Base-by-base conservation (phyloP, 1,140 invertebrate genomes). In the Glomeris maerens region DNA sequence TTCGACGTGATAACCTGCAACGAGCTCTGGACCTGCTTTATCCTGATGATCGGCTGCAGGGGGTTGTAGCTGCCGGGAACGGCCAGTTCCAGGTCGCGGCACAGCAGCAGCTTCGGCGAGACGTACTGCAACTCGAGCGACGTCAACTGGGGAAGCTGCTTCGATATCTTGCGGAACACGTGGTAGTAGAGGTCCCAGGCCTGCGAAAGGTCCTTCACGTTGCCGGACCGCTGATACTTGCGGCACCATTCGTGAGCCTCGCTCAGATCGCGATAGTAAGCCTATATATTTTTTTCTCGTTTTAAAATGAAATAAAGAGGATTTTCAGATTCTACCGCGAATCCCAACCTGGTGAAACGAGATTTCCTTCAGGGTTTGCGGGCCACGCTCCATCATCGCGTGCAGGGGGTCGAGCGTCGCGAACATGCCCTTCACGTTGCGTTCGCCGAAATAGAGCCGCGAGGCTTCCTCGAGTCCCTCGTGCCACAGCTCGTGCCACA, bases 401-500 rank as follows among this genome's bases (percentile, higher is more conserved):
- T 99, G 95, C 23, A 99, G 68, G 1, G 95, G 95, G 60, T 97
- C 89, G 39, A 99, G 68, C 0, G 87, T 89, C 48, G 85, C 81
- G 60, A 98, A 86, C 95, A 98, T 98, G 13, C 87, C 92, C 48
- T 84, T 81, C 0, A 94, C 79, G 61, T 96, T 92, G 45, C 81
- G 75, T 64, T 98, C 94, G 0, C 91, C 93, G 66, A 98, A 98
- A 64, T 96, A 98, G 3, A 97, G 73, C 52, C 87, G 70, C 13
- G 90, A 96, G 0, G 96, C 94, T 72, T 99, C 95, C 66, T 99
- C 96, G 5, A 99, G 65, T 0, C 91, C 93, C 67, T 98, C 94
- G 64, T 98, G 90, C 95, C 95, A 99, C 55, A 95, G 79, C 66
- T 99, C 96, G 66, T 99, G 95, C 95, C 96, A 99, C 1, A 99